A percentile compares a stretch with the other conserved stretches of the same genome.
phyloP scores from a whole-genome alignment of 2,113 vertebrate genomes.

The Peromyscus polionotus region DNA sequence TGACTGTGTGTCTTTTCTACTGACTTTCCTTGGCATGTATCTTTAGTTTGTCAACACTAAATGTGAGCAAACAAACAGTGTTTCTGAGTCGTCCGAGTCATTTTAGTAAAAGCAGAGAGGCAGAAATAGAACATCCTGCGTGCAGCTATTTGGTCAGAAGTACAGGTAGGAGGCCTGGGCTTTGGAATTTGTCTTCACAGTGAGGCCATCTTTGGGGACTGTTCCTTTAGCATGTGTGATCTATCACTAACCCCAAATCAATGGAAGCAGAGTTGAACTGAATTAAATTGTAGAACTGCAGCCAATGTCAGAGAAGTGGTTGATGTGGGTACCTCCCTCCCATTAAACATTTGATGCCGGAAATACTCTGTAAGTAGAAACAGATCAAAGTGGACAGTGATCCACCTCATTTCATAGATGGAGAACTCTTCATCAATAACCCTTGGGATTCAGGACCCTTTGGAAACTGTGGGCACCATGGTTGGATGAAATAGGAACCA shows the following conservation, averaged over 20 bases:
- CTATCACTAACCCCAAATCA: not conserved
- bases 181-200: not conserved
- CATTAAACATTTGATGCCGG: not conserved
- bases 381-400: not conserved
- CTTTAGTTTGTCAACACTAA: not conserved
- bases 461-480: not conserved
- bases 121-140: not conserved
- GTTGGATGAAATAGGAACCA: constrained; percentile 9
- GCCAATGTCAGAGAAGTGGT: not conserved
- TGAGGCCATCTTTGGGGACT: not conserved
- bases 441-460: not conserved
- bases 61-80: not conserved
- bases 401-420: not conserved
- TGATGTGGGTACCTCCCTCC: not conserved
- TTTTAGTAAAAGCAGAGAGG: not conserved
- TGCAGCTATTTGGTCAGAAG: not conserved
- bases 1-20: not conserved
- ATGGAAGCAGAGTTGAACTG: not conserved
- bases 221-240: not conserved
- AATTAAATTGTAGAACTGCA: not conserved
- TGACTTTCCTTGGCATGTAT: not conserved
- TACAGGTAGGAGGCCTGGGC: not conserved
- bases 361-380: not conserved
- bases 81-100: not conserved
- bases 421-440: constrained; percentile 22